Conservation (phyloP, 2,113 vertebrate genomes). For the Colinus virginianus region DNA sequence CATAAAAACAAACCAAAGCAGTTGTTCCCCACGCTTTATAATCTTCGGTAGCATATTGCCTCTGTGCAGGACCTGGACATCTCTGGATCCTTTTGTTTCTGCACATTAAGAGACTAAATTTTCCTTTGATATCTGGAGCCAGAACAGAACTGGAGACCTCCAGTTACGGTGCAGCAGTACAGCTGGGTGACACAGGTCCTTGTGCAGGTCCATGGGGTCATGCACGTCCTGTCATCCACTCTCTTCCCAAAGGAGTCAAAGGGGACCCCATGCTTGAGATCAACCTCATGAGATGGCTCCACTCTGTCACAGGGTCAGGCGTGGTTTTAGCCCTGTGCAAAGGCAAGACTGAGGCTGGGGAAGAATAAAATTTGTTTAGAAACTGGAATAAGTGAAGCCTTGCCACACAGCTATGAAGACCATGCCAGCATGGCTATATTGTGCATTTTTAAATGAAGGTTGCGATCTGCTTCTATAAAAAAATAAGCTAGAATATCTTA, state of each 20-base stretch:
- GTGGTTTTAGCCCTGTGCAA: background rate
- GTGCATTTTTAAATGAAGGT: background rate
- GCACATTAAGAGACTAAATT: constrained; percentile 19
- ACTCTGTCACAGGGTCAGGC: background rate
- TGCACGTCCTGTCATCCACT: background rate
- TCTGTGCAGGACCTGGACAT: background rate
- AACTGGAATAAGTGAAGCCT: background rate
- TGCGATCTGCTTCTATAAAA: background rate
- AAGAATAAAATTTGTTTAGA: background rate
- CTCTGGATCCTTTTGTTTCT: background rate
- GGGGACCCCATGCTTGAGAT: background rate
- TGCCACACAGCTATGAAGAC: background rate
- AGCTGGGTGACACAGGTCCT: fast-evolving
- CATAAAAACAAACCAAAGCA: constrained; percentile 34
- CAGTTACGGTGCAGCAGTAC: background rate
- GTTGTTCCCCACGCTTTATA: constrained; percentile 28
- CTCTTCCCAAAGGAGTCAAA: background rate
- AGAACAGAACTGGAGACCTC: background rate
- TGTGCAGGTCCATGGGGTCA: background rate
- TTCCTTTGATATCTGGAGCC: background rate
- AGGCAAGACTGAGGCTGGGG: background rate
- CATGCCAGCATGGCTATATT: background rate
- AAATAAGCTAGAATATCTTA: background rate
- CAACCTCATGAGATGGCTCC: background rate
- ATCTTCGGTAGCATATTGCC: constrained; percentile 28